Evolutionary conservation across 2,888 invertebrate species (phyloP).

Genomic region (Atethmia centrago): DNA sequence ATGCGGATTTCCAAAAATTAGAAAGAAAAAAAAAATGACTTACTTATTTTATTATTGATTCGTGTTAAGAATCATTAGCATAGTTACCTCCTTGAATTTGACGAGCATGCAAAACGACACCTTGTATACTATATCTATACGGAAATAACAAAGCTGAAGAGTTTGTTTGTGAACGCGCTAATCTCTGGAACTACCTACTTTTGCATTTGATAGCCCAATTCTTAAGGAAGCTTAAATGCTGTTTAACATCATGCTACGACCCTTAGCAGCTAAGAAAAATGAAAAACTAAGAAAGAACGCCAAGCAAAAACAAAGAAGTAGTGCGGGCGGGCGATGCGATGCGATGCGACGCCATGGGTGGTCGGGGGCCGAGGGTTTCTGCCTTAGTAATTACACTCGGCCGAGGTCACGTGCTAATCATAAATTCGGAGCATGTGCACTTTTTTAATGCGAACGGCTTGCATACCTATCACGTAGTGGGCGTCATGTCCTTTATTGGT

Average conservation of each 20-base stretch:
- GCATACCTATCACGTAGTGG: slow-evolving; percentile 20
- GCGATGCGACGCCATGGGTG: background rate
- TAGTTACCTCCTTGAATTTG: too few species aligned
- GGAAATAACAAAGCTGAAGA: background rate
- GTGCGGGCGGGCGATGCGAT: too few species aligned
- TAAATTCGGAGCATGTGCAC: slow-evolving; percentile 35
- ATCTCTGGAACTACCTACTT: background rate
- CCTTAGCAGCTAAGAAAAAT: background rate
- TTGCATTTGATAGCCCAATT: background rate
- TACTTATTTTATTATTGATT: too few species aligned
- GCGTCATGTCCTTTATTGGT: background rate
- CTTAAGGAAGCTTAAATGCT: background rate
- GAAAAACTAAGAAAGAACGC: background rate
- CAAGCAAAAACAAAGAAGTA: background rate
- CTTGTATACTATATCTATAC: too few species aligned
- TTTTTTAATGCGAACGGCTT: slow-evolving; percentile 8
- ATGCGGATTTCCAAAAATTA: too few species aligned
- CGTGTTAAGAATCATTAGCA: too few species aligned
- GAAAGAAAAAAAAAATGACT: too few species aligned
- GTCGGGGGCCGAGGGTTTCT: too few species aligned
- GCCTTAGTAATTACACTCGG: too few species aligned
- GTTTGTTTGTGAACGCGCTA: background rate
- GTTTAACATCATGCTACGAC: background rate
- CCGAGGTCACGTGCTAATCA: background rate
- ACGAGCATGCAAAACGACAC: too few species aligned